Base-by-base conservation (phyloP, 1,140 invertebrate genomes). In the Pseudoatta argentina region DNA sequence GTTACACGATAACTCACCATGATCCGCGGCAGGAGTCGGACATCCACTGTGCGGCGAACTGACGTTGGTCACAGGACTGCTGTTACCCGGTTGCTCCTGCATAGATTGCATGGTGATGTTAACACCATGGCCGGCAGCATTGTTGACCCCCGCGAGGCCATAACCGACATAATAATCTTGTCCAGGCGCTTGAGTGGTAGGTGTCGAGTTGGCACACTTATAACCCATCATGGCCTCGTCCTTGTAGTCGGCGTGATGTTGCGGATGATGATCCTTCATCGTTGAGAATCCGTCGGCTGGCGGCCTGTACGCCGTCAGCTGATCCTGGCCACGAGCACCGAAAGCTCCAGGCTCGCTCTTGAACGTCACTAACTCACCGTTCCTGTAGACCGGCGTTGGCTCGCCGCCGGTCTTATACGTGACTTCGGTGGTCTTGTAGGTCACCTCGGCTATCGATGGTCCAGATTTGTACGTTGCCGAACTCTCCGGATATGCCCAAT, bases 401-500 rank as follows among this genome's bases (percentile, higher is more conserved):
- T 83, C 79, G 16, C 89, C 92, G 0, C 93, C 94, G 2, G 95
- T 95, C 53, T 95, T 95, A 63, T 95, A 95, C 0, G 95, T 95
- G 2, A 95, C 95, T 51, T 95, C 95, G 0, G 95, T 95, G 0
- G 95, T 95, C 73, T 95, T 95, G 79, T 95, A 95, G 0, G 94
- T 95, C 3, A 95, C 94, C 57, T 95, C 94, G 0, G 94, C 94
- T 8, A 95, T 95, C 2, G 95, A 91, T 2, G 94, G 92, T 0
- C 72, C 72, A 55, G 94, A 94, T 34, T 95, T 94, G 0, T 85
- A 81, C 6, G 93, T 1, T 10, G 95, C 93, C 0, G 93, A 76
- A 51, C 94, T 93, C 0, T 90, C 87, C 94, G 94, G 94, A 21
- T 92, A 94, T 3, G 91, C 66, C 3, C 85, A 88, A 24, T 83